phyloP scores from a whole-genome alignment of 2,113 vertebrate genomes.

The Neopipo cinnamomea region DNA sequence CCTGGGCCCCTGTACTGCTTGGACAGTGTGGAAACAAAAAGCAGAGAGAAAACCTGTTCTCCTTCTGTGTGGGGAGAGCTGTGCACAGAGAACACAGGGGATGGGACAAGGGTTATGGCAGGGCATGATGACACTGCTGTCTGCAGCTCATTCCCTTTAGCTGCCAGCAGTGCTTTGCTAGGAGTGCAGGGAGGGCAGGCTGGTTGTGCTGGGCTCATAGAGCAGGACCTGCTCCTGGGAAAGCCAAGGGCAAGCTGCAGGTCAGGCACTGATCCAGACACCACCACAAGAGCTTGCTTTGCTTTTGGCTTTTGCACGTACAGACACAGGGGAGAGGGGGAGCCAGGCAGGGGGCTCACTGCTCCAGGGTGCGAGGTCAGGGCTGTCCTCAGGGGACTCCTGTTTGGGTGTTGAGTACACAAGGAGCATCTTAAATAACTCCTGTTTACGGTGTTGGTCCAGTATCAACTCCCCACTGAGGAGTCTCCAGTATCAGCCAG shows the following conservation, averaged over 20 bases:
- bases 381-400: not conserved
- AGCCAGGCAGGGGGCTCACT: not conserved
- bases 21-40: fast-evolving
- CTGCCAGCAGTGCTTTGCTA: not conserved
- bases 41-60: not conserved
- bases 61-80: too few species aligned
- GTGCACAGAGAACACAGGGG: not conserved
- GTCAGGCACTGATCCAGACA: fast-evolving
- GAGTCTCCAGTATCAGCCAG: not conserved
- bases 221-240: not conserved
- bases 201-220: not conserved
- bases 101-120: not conserved
- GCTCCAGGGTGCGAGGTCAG: not conserved
- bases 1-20: not conserved
- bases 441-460: not conserved
- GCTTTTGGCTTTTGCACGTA: not conserved
- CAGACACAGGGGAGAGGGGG: not conserved
- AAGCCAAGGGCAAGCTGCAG: not conserved
- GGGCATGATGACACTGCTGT: not conserved
- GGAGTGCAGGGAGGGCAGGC: too few species aligned
- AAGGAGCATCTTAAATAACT: not conserved
- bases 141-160: not conserved
- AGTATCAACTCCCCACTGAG: not conserved
- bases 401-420: not conserved
- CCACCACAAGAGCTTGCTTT: not conserved